Base-by-base conservation (phyloP, 2,888 invertebrate species). In the Athalia cordata region DNA sequence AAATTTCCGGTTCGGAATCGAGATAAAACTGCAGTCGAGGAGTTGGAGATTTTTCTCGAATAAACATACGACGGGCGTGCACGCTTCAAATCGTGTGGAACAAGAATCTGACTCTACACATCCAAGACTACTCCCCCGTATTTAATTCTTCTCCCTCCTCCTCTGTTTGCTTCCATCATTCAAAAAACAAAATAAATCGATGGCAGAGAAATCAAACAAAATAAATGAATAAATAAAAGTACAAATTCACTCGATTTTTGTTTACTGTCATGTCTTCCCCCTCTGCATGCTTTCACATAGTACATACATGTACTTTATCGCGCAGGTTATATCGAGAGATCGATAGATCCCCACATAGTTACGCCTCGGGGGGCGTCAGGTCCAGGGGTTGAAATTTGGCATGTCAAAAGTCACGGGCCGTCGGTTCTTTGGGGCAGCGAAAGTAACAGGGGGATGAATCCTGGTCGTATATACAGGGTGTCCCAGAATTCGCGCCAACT, bases 351-450 rank as follows among this genome's bases (percentile, higher is more conserved):
- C 2, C 29, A 29, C 29, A 29, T 29, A 59, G 43, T 55, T 68
- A 52, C 61, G 13, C 4, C 13, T 15, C 61, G 61, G 4, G 15
- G 61, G 7, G 61, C 13, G 61, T 52, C 13, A 29, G 68, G 43
- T 68, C 55, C 52, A 11, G 52, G 52, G 52, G 9, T 4, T 4
- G 29, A 68, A 68, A 52, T 52, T 55, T 55, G 0, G 6, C 68
- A 4, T 68, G 68, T 68, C 68, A 68, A 43, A 55, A 68, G 68
- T 55, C 68, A 68, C 68, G 68, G 68, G 11, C 29, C 68, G 55
- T 55, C 55, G 68, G 52, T 52, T 68, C 4, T 68, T 68, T 43
- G 29, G 55, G 7, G 55, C 2, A 29, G 29, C 29, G 29, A 29
- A 29, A 29, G 29, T 29, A 29, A 29, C 29, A 29, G 29, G 29